A percentile compares a stretch with the other conserved stretches of the same genome.
These are phyloP conservation scores for Magallana nippona DNA, from an alignment of 2,888 invertebrate genomes.

Conservation along the genomic window DNA sequence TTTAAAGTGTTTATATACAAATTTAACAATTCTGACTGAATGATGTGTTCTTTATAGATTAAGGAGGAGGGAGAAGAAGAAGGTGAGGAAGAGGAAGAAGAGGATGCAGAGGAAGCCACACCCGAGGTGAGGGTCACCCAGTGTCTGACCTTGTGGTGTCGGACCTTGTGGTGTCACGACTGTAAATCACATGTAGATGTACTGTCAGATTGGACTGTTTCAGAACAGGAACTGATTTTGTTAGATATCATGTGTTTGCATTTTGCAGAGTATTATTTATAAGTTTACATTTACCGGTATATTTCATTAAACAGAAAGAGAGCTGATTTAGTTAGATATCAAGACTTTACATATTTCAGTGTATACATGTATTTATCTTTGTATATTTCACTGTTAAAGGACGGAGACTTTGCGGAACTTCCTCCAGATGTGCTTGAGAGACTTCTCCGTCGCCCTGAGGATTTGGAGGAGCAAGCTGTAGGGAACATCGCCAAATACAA, in stretches of 20 bases:
- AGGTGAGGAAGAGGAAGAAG: constrained; percentile 74
- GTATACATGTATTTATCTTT: too few species aligned
- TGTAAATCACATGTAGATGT: too few species aligned
- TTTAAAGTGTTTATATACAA: too few species aligned
- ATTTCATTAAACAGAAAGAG: too few species aligned
- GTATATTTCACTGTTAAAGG: constrained; percentile 45
- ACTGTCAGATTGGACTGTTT: too few species aligned
- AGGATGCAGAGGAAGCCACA: constrained; percentile 72
- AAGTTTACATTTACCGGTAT: too few species aligned
- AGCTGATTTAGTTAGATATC: too few species aligned
- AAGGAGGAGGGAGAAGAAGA: constrained; percentile 70
- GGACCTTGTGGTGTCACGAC: neutral
- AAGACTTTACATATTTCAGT: too few species aligned
- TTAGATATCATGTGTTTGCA: too few species aligned
- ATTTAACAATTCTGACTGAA: too few species aligned
- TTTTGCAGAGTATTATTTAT: too few species aligned
- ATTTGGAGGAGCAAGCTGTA: constrained; percentile 73
- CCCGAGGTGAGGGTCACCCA: constrained; percentile 60
- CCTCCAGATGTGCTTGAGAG: constrained; percentile 76
- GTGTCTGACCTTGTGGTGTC: neutral
- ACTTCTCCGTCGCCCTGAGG: constrained; percentile 77
- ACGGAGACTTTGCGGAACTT: constrained; percentile 69
- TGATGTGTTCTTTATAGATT: constrained; percentile 46
- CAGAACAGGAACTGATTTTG: too few species aligned
- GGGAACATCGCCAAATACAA: constrained; percentile 75